Percentiles rank a stretch among this genome's conserved stretches.
Evolutionary conservation across 2,888 invertebrate genomes (phyloP).

Genomic region (Idaea dimidiata): DNA sequence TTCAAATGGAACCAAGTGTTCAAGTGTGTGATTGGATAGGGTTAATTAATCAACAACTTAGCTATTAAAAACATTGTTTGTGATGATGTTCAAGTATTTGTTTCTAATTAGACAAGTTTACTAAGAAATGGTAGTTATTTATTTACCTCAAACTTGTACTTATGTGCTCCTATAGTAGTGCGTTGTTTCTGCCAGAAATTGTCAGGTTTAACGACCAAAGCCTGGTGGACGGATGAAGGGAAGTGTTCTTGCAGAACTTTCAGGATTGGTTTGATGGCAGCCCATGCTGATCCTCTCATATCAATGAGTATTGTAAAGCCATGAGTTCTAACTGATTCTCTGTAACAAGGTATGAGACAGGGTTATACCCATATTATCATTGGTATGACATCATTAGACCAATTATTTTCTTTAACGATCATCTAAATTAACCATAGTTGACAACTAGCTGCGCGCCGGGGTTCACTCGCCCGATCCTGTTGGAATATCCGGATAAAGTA

Average conservation of each 20-base stretch:
- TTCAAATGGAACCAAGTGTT: background rate
- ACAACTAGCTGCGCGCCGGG: too few relatives aligned
- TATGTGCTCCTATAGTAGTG: slow-evolving; percentile 97
- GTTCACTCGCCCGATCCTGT: too few relatives aligned
- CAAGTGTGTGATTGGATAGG: background rate
- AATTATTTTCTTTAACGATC: too few relatives aligned
- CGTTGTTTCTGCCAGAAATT: slow-evolving; percentile 99
- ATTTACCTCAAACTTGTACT: slow-evolving; percentile 98
- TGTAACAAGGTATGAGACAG: slow-evolving; percentile 67
- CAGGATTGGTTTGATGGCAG: slow-evolving; percentile 97
- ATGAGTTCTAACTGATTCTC: slow-evolving; percentile 91
- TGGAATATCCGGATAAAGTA: too few relatives aligned
- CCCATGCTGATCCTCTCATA: slow-evolving; percentile 98
- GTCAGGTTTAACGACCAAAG: slow-evolving; percentile 98
- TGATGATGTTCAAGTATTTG: background rate
- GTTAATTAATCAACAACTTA: background rate
- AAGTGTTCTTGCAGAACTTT: slow-evolving; percentile 98
- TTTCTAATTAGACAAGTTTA: background rate
- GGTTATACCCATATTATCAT: too few relatives aligned
- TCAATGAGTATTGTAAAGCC: slow-evolving; percentile 98
- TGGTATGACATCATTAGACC: too few relatives aligned
- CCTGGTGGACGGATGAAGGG: slow-evolving; percentile 94
- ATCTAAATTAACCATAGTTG: too few relatives aligned
- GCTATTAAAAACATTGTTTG: background rate
- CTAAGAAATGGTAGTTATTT: background rate